These are phyloP conservation scores for Megalopta genalis DNA, from an alignment of 1,140 invertebrate species.

Conservation along the genomic window DNA sequence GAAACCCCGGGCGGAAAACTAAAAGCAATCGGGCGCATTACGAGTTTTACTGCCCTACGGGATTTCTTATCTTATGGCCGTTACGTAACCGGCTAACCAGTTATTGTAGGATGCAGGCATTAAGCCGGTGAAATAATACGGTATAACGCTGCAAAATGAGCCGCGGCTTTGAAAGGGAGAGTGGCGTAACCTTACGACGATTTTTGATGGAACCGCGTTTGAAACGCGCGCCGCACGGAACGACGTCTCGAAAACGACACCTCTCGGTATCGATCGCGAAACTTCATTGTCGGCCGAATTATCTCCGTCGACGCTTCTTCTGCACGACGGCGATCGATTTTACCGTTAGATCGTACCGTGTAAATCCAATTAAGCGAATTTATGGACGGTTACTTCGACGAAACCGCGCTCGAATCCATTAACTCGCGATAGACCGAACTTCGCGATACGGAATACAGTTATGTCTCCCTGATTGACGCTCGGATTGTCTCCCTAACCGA, in stretches of 20 bases:
- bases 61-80: slow-evolving; percentile 62
- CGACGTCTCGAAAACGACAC: background rate
- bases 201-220: slow-evolving; percentile 46
- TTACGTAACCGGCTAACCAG: slow-evolving; percentile 56
- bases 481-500: too few relatives aligned
- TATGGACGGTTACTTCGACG: too few relatives aligned
- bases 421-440: too few relatives aligned
- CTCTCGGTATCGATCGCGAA: slow-evolving; percentile 23
- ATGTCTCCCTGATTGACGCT: too few relatives aligned
- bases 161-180: slow-evolving; percentile 48
- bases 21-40: slow-evolving; percentile 59
- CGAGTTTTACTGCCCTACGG: slow-evolving; percentile 65
- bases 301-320: slow-evolving; percentile 1
- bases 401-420: too few relatives aligned
- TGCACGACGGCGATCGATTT: background rate
- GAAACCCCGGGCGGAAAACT: slow-evolving; percentile 53
- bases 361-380: too few relatives aligned
- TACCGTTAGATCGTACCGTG: too few relatives aligned
- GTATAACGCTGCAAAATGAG: slow-evolving; percentile 42
- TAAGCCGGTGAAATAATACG: slow-evolving; percentile 57
- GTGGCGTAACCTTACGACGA: slow-evolving; percentile 47
- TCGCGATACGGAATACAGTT: too few relatives aligned
- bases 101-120: slow-evolving; percentile 63
- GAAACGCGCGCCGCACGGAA: background rate
- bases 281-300: slow-evolving; percentile 3